A percentile compares a stretch with the other conserved stretches of the same genome.
Conservation (phyloP, 2,113 vertebrate genomes). For the Micronycteris hirsuta region DNA sequence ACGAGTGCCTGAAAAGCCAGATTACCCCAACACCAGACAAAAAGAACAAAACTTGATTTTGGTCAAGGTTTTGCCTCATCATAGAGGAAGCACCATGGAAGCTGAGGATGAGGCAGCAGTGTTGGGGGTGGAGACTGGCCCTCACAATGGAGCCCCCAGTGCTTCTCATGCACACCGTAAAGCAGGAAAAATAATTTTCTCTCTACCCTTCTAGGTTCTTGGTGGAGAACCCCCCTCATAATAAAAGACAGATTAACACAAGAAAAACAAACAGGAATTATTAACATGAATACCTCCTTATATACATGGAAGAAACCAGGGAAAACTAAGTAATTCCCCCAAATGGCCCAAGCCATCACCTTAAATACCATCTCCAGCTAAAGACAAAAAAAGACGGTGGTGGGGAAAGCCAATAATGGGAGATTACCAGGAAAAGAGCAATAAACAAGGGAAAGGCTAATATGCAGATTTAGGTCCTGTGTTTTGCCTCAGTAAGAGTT, state of each 20-base stretch:
- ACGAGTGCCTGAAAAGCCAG: conserved; percentile 65
- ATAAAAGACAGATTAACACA: background rate
- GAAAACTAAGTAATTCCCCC: background rate
- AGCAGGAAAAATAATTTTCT: background rate
- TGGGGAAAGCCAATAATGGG: background rate
- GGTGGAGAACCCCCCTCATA: background rate
- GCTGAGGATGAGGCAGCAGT: background rate
- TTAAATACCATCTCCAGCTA: background rate
- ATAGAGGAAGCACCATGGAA: background rate
- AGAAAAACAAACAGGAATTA: background rate
- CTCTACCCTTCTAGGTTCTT: background rate
- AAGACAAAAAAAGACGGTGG: background rate
- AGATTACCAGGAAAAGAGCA: background rate
- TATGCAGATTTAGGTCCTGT: background rate
- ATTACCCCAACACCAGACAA: conserved; percentile 50
- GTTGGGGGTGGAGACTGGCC: no score
- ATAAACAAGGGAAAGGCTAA: background rate
- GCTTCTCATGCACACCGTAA: background rate
- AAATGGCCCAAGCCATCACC: background rate
- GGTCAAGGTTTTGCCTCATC: conserved; percentile 22
- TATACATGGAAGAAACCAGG: background rate
- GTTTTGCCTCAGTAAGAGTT: background rate
- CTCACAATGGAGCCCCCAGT: background rate
- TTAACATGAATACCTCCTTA: background rate
- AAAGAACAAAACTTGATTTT: conserved; percentile 34